Evolutionary conservation across 2,888 invertebrate genomes (phyloP).

Genomic region (Macaria liturata): DNA sequence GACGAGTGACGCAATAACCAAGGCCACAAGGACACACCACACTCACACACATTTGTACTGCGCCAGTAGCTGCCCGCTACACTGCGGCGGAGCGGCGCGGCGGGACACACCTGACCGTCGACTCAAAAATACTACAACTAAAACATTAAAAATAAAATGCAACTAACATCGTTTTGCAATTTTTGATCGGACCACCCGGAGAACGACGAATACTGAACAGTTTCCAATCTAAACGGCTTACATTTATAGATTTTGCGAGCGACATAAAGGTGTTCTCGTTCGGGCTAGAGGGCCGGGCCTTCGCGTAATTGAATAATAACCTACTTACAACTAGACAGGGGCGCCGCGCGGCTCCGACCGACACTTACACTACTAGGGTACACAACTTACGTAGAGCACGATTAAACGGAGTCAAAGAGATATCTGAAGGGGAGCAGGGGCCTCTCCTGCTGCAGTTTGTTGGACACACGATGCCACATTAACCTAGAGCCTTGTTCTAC

Average conservation of each 20-base stretch:
- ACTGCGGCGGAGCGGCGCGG: constrained; percentile 48
- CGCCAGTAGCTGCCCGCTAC: constrained; percentile 76
- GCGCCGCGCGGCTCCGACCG: constrained; percentile 45
- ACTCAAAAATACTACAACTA: constrained; percentile 52
- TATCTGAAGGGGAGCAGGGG: constrained; percentile 11
- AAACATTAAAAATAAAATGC: constrained; percentile 56
- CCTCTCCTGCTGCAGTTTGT: constrained; percentile 77
- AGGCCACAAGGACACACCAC: constrained; percentile 39
- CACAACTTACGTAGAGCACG: constrained; percentile 47
- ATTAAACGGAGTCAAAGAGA: constrained; percentile 34
- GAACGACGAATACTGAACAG: constrained; percentile 56
- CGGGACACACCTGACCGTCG: constrained; percentile 55
- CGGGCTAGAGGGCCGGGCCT: constrained; percentile 43
- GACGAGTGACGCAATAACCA: constrained; percentile 41
- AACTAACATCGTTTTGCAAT: constrained; percentile 53
- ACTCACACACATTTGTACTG: constrained; percentile 77
- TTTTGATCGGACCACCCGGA: constrained; percentile 52
- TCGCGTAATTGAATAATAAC: constrained; percentile 45
- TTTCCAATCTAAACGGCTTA: constrained; percentile 41
- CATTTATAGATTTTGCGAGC: constrained; percentile 52
- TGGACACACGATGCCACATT: constrained; percentile 72
- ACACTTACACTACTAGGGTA: constrained; percentile 57
- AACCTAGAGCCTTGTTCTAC: constrained; percentile 72
- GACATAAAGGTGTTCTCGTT: constrained; percentile 10
- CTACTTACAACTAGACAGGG: constrained; percentile 67